Conservation (phyloP, 1,140 invertebrate genomes). For the Pachypeltis micranthus region DNA sequence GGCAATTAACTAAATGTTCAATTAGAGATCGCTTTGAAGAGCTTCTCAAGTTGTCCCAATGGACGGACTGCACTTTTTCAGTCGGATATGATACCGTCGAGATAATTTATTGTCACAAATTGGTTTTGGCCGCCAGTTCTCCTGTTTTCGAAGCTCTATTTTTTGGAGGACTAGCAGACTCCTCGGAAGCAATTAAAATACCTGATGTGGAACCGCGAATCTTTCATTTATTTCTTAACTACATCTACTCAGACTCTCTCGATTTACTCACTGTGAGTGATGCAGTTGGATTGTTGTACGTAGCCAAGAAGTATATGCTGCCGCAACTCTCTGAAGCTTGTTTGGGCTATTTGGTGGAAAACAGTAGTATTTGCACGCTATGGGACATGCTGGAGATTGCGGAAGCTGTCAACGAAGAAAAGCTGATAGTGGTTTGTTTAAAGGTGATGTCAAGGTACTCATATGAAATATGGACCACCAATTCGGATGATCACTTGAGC, state of each 20-base stretch:
- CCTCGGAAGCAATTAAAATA: slow-evolving; percentile 21
- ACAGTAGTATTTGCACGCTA: slow-evolving; percentile 19
- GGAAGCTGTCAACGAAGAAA: slow-evolving; percentile 23
- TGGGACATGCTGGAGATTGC: slow-evolving; percentile 24
- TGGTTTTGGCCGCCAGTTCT: slow-evolving; percentile 52
- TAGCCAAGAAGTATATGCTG: slow-evolving; percentile 32
- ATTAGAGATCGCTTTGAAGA: slow-evolving; percentile 52
- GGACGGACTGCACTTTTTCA: slow-evolving; percentile 25
- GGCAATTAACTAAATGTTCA: slow-evolving; percentile 69
- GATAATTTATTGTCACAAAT: slow-evolving; percentile 40
- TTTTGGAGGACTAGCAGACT: slow-evolving; percentile 45
- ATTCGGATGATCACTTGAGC: slow-evolving; percentile 17
- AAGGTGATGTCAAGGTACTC: slow-evolving; percentile 25
- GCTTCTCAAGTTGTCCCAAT: slow-evolving; percentile 20
- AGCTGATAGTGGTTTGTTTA: slow-evolving; percentile 20
- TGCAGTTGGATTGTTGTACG: slow-evolving; percentile 30
- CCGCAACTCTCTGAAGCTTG: slow-evolving; percentile 24
- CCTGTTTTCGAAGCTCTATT: slow-evolving; percentile 68
- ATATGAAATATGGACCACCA: slow-evolving; percentile 17
- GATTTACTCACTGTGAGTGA: slow-evolving; percentile 26
- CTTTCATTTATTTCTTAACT: slow-evolving; percentile 26
- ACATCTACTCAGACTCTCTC: slow-evolving; percentile 31
- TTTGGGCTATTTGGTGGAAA: slow-evolving; percentile 18
- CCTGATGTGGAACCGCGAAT: slow-evolving; percentile 27
- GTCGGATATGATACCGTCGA: slow-evolving; percentile 22